Evolutionary conservation across 2,797 vertebrate genomes (phyloP), one percentile per base, ranked within the genome.

Genomic region (Oreonectes daqikongensis): DNA sequence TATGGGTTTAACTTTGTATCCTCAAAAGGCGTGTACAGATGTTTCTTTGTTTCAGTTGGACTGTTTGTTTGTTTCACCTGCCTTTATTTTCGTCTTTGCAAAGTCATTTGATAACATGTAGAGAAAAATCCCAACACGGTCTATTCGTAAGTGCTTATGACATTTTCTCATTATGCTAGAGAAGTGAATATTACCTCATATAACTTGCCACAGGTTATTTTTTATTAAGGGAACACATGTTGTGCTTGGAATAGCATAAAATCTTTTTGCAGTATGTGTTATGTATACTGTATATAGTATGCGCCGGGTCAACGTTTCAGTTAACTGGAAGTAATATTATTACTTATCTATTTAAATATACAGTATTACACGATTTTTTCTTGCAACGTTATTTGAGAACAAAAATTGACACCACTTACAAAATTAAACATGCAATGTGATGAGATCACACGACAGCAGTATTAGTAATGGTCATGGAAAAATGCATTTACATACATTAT

Each of bases 141-240:
- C 76, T 79, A 42, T 75, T 80, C 71, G 71, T 70, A 70, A 79
- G 71, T 52, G 75, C 42, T 77, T 65, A 28, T 71, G 46, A 69
- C 68, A 81, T 67, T 69, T 69, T 52, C 44, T 72, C 26, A 72
- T 44, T 75, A 66, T 22, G 69, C 48, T 50, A 50, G 14, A 35
- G 50, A 66, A 65, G 50, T 66, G 24, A n/a, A 30, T 55, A 61
- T 50, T 76, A 61, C 40, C 74, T 76, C 74, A 61, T 69, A 22
- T 22, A 20, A 57, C 15, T 20, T 59, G 40, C n/a, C 46, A 44
- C 55, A 40, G 30, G 22, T 38, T 68, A 32, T 61, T 35, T 32
- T 32, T 12, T 50, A 18, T 0, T 10, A 61, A 69, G 46, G 28
- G 28, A 48, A 42, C 14, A 42, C 17, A 44, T 11, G 63, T 35